These are phyloP conservation scores for Scaptomyza flava DNA, from an alignment of 2,888 invertebrate species.

Conservation along the genomic window DNA sequence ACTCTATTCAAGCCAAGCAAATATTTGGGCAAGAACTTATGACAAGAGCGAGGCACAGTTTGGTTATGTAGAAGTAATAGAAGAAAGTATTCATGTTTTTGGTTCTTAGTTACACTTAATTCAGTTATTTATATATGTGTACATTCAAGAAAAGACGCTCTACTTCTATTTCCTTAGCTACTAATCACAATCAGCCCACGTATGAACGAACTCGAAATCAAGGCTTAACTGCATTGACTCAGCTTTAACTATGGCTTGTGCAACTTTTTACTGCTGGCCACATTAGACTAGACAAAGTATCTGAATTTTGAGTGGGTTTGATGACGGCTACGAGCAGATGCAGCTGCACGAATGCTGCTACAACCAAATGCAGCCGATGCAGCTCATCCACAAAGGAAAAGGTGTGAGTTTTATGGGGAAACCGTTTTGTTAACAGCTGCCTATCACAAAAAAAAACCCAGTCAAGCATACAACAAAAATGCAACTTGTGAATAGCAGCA, in stretches of 20 bases:
- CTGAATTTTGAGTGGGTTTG: constrained; percentile 70
- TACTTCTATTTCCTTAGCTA: background rate
- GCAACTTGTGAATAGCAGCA: constrained; percentile 50
- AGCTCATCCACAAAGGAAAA: constrained; percentile 26
- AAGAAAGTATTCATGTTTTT: background rate
- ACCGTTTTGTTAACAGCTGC: constrained; percentile 79
- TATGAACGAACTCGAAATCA: constrained; percentile 28
- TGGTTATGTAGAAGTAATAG: background rate
- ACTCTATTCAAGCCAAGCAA: constrained; percentile 43
- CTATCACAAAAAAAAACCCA: constrained; percentile 35
- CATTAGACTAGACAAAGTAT: constrained; percentile 41
- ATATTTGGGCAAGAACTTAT: constrained; percentile 14
- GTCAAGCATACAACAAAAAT: constrained; percentile 1
- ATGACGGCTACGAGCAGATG: constrained; percentile 44
- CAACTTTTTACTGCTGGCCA: constrained; percentile 68
- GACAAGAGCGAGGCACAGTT: background rate
- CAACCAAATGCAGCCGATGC: constrained; percentile 31
- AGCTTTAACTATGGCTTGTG: constrained; percentile 48
- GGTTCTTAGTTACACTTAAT: background rate
- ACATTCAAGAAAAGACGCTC: background rate
- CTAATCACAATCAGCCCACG: constrained; percentile 63
- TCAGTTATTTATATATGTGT: background rate
- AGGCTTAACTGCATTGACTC: constrained; percentile 13
- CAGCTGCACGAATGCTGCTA: constrained; percentile 25
- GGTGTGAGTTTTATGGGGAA: constrained; percentile 78